A percentile compares a stretch with the other conserved stretches of the same genome.
phyloP scores from a whole-genome alignment of 1,140 invertebrate species.

The Diploscapter pachys region DNA sequence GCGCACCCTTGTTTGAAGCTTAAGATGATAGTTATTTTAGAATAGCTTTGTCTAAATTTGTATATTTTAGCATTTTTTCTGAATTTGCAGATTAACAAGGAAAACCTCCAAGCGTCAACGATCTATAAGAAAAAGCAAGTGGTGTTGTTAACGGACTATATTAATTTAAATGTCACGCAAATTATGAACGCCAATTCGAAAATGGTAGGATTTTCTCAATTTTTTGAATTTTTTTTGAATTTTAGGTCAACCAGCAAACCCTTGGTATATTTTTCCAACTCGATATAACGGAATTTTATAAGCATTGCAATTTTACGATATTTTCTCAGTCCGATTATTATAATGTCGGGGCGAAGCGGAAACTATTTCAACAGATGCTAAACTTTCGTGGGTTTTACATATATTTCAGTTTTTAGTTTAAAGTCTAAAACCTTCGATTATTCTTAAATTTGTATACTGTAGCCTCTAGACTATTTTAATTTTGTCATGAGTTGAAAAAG shows the following conservation, averaged over 20 bases:
- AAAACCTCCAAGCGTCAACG: slow-evolving; percentile 18
- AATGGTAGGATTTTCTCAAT: not conserved
- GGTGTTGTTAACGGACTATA: slow-evolving; percentile 22
- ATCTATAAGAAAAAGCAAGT: slow-evolving; percentile 25
- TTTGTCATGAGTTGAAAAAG: no score
- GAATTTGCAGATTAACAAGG: slow-evolving; percentile 1
- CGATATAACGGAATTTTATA: not conserved
- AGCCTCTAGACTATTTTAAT: no score
- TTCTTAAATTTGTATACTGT: no score
- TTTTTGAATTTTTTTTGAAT: not conserved
- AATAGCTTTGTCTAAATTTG: not conserved
- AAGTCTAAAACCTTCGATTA: no score
- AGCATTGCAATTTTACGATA: slow-evolving; percentile 11
- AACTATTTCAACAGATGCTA: slow-evolving; percentile 1
- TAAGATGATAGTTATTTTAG: not conserved
- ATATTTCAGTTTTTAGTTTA: no score
- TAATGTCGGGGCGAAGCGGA: not conserved
- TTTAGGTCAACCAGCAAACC: slow-evolving; percentile 25
- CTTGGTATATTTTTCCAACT: slow-evolving; percentile 2
- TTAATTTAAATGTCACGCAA: slow-evolving; percentile 15
- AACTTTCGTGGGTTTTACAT: no score
- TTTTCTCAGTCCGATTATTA: slow-evolving; percentile 8
- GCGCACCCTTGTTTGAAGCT: not conserved
- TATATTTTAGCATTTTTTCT: not conserved
- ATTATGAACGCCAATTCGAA: slow-evolving; percentile 14